Percentiles rank a stretch among this genome's conserved stretches.
Evolutionary conservation across 2,888 invertebrate genomes (phyloP).

Genomic region (Mesoligia furuncula): DNA sequence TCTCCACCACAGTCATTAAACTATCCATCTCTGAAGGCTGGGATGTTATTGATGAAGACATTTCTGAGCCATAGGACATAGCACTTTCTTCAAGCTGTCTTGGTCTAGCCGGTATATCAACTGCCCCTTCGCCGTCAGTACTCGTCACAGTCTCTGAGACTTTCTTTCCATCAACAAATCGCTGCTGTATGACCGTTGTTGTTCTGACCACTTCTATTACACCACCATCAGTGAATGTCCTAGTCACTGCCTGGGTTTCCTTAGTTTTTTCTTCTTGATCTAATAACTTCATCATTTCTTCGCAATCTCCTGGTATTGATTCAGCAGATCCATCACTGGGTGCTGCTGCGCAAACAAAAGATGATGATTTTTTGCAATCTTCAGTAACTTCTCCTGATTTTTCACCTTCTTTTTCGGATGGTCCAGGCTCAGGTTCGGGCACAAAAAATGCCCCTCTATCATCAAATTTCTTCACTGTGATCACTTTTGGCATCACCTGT

Average conservation of each 20-base stretch:
- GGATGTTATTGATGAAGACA: conserved; percentile 88
- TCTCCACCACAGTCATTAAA: conserved; percentile 87
- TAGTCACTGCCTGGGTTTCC: conserved; percentile 72
- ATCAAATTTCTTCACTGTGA: conserved; percentile 87
- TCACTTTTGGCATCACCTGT: conserved; percentile 83
- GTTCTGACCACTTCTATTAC: conserved; percentile 86
- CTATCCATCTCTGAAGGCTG: conserved; percentile 89
- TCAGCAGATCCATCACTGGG: conserved; percentile 88
- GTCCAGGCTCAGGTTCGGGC: conserved; percentile 80
- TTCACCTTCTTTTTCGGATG: conserved; percentile 69
- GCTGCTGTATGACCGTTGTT: conserved; percentile 86
- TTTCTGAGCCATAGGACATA: conserved; percentile 87
- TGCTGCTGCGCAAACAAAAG: conserved; percentile 87
- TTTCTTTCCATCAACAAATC: conserved; percentile 87
- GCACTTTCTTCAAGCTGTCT: conserved; percentile 81
- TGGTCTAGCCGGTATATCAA: conserved; percentile 85
- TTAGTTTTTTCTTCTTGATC: conserved; percentile 88
- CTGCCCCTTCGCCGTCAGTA: conserved; percentile 83
- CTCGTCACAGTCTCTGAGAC: conserved; percentile 86
- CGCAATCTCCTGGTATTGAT: conserved; percentile 91
- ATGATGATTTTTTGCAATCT: conserved; percentile 84
- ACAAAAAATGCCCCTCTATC: conserved; percentile 88
- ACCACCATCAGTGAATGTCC: conserved; percentile 79
- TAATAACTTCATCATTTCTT: conserved; percentile 90
- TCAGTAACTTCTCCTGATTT: conserved; percentile 77